These are phyloP conservation scores for Hippocampus guttulatus DNA, from an alignment of 2,113 vertebrate species.

Conservation along the genomic window DNA sequence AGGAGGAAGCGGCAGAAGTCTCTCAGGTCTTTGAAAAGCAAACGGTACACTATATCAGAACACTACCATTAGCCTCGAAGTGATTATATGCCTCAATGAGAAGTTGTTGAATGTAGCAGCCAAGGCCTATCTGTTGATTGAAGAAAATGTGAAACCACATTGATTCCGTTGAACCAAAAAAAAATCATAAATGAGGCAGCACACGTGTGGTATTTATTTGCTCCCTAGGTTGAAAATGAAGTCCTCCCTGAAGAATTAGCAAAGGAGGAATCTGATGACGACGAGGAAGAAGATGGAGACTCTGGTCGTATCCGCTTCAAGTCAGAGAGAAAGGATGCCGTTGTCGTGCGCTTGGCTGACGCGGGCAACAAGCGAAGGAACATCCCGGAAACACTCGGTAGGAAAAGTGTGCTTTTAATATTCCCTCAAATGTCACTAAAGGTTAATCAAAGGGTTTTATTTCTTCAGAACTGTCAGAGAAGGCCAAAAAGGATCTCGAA, in stretches of 20 bases:
- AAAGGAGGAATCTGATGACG: constrained; percentile 89
- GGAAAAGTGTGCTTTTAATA: neutral
- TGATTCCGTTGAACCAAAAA: neutral
- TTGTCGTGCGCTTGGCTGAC: constrained; percentile 86
- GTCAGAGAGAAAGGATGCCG: constrained; percentile 90
- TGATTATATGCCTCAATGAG: no score
- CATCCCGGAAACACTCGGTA: constrained; percentile 97
- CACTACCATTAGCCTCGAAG: no score
- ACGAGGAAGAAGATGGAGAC: constrained; percentile 87
- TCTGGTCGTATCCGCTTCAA: constrained; percentile 91
- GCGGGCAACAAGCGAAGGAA: constrained; percentile 84
- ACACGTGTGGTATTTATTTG: neutral
- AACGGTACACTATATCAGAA: constrained; percentile 68
- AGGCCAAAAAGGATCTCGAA: constrained; percentile 89
- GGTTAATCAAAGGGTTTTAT: neutral
- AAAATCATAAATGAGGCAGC: neutral
- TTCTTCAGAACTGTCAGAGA: constrained; percentile 87
- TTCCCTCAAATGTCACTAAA: neutral
- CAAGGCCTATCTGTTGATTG: neutral
- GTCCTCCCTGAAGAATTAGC: constrained; percentile 75
- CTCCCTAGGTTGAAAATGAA: constrained; percentile 76
- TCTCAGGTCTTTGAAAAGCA: constrained; percentile 77
- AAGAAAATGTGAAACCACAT: neutral
- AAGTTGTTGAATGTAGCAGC: neutral
- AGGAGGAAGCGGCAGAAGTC: constrained; percentile 65